Conservation (phyloP, 2,797 vertebrate species). For the Crocidura indochinensis region DNA sequence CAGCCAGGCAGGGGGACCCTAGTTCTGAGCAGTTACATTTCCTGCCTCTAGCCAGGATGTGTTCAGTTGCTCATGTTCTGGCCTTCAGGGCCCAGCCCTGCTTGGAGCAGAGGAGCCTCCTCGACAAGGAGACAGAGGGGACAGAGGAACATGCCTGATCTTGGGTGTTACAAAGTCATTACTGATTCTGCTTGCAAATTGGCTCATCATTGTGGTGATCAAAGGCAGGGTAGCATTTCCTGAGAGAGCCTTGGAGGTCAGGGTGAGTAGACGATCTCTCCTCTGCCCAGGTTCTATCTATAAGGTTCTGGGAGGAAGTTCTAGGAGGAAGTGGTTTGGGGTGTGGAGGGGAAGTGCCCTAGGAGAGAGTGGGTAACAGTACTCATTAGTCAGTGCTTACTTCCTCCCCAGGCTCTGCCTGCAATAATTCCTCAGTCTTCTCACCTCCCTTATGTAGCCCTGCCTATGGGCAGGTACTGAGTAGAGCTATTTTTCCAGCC, state of each 20-base stretch:
- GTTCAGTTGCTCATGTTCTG: background rate
- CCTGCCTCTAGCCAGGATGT: background rate
- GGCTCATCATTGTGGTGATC: too few relatives aligned
- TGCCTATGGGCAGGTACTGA: background rate
- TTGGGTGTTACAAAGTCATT: too few relatives aligned
- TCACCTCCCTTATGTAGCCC: too few relatives aligned
- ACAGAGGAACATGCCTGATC: too few relatives aligned
- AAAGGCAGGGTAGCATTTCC: too few relatives aligned
- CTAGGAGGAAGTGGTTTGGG: background rate
- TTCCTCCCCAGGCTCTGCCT: background rate
- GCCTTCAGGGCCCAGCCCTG: too few relatives aligned
- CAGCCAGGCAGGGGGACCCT: background rate
- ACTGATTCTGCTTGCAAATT: too few relatives aligned
- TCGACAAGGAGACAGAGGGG: too few relatives aligned
- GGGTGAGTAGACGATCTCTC: background rate
- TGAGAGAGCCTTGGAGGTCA: background rate
- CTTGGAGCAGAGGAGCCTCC: too few relatives aligned
- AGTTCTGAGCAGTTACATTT: background rate
- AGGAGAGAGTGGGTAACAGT: background rate
- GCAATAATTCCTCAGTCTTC: too few relatives aligned
- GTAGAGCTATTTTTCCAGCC: background rate
- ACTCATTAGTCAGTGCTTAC: background rate
- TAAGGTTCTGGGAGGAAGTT: conserved; percentile 61
- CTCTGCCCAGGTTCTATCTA: conserved; percentile 28
- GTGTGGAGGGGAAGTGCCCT: conserved; percentile 14